A percentile compares a stretch with the other conserved stretches of the same genome.
Conservation (phyloP, 2,797 vertebrate genomes). For the Otolemur crassicaudatus region DNA sequence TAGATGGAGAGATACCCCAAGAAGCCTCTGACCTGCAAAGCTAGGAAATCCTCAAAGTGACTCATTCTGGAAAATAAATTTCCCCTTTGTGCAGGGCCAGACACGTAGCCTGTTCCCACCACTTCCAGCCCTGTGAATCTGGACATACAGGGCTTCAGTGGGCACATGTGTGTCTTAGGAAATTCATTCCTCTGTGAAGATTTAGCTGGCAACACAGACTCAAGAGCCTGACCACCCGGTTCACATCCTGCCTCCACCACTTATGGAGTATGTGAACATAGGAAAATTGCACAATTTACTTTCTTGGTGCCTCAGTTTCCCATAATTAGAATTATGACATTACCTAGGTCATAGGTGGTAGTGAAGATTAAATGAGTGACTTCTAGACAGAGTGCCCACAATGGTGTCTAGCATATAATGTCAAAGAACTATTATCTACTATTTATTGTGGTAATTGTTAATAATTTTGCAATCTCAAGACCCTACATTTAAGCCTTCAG, state of each 20-base stretch:
- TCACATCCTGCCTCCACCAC: neutral
- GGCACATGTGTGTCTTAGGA: neutral
- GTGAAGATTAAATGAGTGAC: neutral
- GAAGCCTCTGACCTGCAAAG: neutral
- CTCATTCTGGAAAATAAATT: neutral
- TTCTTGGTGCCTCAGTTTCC: neutral
- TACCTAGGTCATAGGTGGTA: neutral
- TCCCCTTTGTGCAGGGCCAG: neutral
- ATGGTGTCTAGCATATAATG: neutral
- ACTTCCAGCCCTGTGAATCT: neutral
- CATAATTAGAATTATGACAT: neutral
- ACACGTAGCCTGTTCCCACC: neutral
- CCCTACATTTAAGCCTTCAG: neutral
- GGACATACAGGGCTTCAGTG: neutral
- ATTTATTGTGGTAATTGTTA: neutral
- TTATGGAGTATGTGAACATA: neutral
- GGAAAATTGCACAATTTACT: neutral
- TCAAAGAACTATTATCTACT: neutral
- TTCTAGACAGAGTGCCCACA: neutral
- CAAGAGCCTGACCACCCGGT: neutral
- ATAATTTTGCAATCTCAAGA: conserved; percentile 12
- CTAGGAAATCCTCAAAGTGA: conserved; percentile 1
- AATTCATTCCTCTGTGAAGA: neutral
- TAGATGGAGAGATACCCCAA: neutral
- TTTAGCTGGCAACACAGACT: neutral